Conservation (phyloP, 2,113 vertebrate species). For the Bos javanicus region DNA sequence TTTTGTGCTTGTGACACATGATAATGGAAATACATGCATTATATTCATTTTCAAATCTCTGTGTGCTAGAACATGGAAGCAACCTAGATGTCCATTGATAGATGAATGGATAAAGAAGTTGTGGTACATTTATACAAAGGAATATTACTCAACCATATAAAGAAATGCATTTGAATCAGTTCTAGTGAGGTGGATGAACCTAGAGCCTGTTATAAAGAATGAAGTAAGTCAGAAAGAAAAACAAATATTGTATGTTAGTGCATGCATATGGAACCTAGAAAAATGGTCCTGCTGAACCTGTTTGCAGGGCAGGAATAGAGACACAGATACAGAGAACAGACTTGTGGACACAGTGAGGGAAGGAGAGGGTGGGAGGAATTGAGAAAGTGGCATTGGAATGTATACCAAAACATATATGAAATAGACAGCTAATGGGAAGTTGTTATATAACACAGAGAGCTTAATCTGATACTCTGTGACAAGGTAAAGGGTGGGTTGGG, state of each 20-base stretch:
- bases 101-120: neutral
- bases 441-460: neutral
- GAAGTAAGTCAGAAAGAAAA: neutral
- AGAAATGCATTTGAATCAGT: neutral
- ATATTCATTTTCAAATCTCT: neutral
- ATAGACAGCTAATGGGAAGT: neutral
- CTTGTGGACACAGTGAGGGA: neutral
- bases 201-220: neutral
- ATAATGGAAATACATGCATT: neutral
- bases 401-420: neutral
- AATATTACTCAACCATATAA: neutral
- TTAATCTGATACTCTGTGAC: neutral
- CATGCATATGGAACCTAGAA: neutral
- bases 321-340: neutral
- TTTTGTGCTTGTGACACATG: neutral
- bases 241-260: neutral
- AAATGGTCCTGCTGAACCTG: neutral
- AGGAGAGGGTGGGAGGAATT: neutral
- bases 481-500: neutral
- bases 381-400: neutral
- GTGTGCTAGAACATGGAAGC: neutral
- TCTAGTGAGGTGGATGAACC: neutral
- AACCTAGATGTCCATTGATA: neutral
- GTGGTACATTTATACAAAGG: neutral
- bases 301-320: neutral